These are phyloP conservation scores for Aplidium turbinatum DNA, from an alignment of 23 tunicate genomes.

Conservation along the genomic window DNA sequence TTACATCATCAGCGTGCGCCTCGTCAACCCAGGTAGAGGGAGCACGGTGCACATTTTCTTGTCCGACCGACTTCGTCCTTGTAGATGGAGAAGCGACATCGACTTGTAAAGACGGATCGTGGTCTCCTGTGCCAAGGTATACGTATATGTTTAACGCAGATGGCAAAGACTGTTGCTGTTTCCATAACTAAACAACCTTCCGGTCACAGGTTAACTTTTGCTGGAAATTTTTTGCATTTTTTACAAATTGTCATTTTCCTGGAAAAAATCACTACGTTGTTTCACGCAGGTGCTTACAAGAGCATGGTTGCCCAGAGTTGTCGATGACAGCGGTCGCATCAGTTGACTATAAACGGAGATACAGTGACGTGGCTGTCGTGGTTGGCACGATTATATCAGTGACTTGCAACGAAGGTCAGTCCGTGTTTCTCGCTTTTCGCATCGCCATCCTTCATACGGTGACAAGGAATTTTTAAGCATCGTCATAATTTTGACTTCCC, in stretches of 20 bases:
- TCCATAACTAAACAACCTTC: no score
- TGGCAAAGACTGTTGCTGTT: no score
- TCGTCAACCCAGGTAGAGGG: background rate
- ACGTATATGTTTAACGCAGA: no score
- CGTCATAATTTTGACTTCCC: background rate
- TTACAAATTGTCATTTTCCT: background rate
- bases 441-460: no score
- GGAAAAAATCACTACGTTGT: no score
- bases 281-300: conserved; percentile 24
- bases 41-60: conserved; percentile 21
- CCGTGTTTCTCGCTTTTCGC: no score
- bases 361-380: conserved; percentile 28
- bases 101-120: conserved; percentile 7
- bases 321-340: background rate
- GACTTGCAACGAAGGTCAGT: conserved; percentile 15
- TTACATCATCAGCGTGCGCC: conserved; percentile 33
- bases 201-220: no score
- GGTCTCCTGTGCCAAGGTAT: conserved; percentile 31
- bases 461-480: no score
- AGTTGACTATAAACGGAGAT: background rate
- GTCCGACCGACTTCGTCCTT: conserved; percentile 21
- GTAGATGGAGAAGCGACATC: conserved; percentile 15
- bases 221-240: no score
- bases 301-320: conserved; percentile 4
- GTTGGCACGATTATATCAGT: conserved; percentile 7